Evolutionary conservation across 2,113 vertebrate genomes (phyloP).

Genomic region (western clawed frog (Xenopus tropicalis)): UCB_Xtro_10.0 CM004450.2:1621001-1621500

Average conservation of each 20-base stretch:
- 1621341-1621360: conserved; percentile 17
- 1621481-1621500: too few species aligned
- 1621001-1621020: too few species aligned
- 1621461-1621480: too few species aligned
- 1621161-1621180: not conserved
- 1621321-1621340: not conserved
- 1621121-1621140: too few species aligned
- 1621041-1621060: too few species aligned
- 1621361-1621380: conserved; percentile 10
- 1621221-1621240: conserved; percentile 13
- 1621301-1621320: not conserved
- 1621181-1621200: conserved; percentile 3
- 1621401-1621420: not conserved
- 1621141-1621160: not conserved
- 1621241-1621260: conserved; percentile 13
- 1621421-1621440: too few species aligned
- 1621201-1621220: conserved; percentile 28
- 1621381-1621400: conserved; percentile 35
- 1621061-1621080: too few species aligned
- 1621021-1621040: too few species aligned
- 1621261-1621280: conserved; percentile 49
- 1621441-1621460: too few species aligned
- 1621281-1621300: conserved; percentile 54
- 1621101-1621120: too few species aligned
- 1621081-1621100: too few species aligned